Percentiles rank a stretch among this genome's conserved stretches.
These are phyloP conservation scores for Heteromurus nitidus DNA, from an alignment of 2,888 invertebrate species.

Conservation along the genomic window DNA sequence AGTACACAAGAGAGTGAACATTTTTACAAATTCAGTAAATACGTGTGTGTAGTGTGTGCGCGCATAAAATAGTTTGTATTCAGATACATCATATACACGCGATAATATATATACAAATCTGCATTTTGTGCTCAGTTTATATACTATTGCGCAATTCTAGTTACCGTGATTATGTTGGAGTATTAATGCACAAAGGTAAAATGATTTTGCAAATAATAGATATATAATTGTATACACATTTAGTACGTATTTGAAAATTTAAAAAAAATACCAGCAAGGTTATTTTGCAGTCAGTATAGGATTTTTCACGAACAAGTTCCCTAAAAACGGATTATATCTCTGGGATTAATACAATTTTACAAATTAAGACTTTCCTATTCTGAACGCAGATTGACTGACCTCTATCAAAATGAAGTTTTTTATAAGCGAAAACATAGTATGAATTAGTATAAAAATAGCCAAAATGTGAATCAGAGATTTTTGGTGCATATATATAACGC, in stretches of 20 bases:
- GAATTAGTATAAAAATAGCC: too few relatives aligned
- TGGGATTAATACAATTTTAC: too few relatives aligned
- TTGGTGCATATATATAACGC: too few relatives aligned
- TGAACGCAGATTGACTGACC: neutral
- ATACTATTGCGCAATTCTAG: slow-evolving; percentile 30
- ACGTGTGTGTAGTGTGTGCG: neutral
- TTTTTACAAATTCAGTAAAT: too few relatives aligned
- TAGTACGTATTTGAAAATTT: neutral
- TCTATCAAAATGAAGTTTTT: neutral
- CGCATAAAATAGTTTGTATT: neutral
- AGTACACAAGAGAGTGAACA: neutral
- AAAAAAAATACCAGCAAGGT: neutral
- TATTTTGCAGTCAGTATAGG: neutral
- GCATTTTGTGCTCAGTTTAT: slow-evolving; percentile 26
- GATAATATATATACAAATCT: neutral
- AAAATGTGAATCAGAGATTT: too few relatives aligned
- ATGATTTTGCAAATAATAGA: too few relatives aligned
- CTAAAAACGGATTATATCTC: too few relatives aligned
- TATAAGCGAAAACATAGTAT: too few relatives aligned
- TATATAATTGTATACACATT: too few relatives aligned
- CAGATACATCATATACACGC: too few relatives aligned
- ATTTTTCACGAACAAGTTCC: neutral
- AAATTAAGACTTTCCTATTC: neutral
- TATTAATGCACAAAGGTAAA: slow-evolving; percentile 19
- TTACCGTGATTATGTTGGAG: slow-evolving; percentile 43